A percentile compares a stretch with the other conserved stretches of the same genome.
These are phyloP conservation scores for Ptychodera flava DNA, from an alignment of 35 echinoderm and acorn worm species.

Conservation along the genomic window DNA sequence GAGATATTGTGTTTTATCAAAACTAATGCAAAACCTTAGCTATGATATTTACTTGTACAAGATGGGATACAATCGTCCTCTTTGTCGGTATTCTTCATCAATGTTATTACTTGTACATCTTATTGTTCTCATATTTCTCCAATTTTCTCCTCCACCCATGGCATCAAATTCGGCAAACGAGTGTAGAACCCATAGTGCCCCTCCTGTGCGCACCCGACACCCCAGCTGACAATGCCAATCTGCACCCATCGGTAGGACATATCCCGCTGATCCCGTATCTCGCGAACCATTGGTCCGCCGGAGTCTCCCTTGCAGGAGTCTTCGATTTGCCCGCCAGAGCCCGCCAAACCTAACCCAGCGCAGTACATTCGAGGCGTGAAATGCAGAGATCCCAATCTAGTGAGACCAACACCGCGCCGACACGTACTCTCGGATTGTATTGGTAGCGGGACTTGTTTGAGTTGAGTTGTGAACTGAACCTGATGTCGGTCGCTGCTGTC, in stretches of 20 bases:
- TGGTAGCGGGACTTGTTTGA: neutral
- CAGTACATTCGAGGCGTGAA: neutral
- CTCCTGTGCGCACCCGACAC: neutral
- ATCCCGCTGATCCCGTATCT: neutral
- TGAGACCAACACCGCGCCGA: neutral
- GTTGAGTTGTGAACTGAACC: neutral
- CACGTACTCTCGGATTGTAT: neutral
- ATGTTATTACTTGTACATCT: too few relatives aligned
- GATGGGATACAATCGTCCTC: too few relatives aligned
- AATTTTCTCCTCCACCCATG: neutral
- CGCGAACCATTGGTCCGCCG: neutral
- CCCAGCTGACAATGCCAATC: neutral
- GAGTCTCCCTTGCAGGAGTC: neutral
- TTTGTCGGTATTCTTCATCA: too few relatives aligned
- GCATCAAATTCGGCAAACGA: neutral
- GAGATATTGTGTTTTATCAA: too few relatives aligned
- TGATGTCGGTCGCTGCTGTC: neutral
- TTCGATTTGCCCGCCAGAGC: neutral
- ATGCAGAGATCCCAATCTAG: neutral
- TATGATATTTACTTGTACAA: too few relatives aligned
- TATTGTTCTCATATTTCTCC: too few relatives aligned
- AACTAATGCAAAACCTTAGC: too few relatives aligned
- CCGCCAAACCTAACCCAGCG: neutral
- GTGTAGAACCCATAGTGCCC: neutral
- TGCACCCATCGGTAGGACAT: neutral